Conservation (phyloP, 2,888 invertebrate genomes). For the Melieria crassipennis region DNA sequence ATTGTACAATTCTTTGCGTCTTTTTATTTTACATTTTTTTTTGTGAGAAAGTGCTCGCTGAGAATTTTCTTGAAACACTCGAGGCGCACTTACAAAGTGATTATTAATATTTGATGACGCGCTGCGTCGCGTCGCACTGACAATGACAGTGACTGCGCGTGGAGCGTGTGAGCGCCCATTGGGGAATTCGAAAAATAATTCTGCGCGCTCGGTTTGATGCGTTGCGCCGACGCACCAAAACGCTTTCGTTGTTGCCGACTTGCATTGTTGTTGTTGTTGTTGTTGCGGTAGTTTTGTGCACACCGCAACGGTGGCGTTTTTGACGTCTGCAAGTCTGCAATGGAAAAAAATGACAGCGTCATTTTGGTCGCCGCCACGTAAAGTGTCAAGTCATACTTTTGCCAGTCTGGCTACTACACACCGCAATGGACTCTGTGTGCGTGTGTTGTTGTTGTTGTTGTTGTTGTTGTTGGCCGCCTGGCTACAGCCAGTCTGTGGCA, state of each 20-base stretch:
- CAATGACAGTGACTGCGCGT: not conserved
- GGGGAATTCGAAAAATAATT: conserved; percentile 42
- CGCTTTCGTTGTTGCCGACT: not conserved
- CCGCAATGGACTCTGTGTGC: not conserved
- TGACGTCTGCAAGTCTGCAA: conserved; percentile 26
- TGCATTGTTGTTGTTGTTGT: not conserved
- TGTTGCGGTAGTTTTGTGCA: not conserved
- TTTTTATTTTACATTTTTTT: too few species aligned
- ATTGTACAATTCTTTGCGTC: too few species aligned
- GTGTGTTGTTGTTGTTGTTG: too few species aligned
- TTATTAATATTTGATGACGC: conserved; percentile 26
- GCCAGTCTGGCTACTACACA: not conserved
- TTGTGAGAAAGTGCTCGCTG: too few species aligned
- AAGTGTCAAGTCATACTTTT: conserved; percentile 14
- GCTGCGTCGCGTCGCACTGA: not conserved
- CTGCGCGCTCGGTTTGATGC: conserved; percentile 35
- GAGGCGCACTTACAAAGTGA: conserved; percentile 18
- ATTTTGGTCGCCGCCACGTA: conserved; percentile 13
- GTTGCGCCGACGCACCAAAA: conserved; percentile 29
- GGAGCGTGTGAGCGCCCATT: not conserved
- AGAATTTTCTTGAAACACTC: too few species aligned
- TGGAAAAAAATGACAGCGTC: conserved; percentile 23
- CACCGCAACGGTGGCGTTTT: conserved; percentile 1
- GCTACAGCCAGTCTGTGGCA: too few species aligned
- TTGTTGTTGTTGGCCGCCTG: too few species aligned